Evolutionary conservation across 2,797 vertebrate genomes (phyloP), one percentile per base, ranked within the genome.

Genomic region (Orientallactaga sibirica): DNA sequence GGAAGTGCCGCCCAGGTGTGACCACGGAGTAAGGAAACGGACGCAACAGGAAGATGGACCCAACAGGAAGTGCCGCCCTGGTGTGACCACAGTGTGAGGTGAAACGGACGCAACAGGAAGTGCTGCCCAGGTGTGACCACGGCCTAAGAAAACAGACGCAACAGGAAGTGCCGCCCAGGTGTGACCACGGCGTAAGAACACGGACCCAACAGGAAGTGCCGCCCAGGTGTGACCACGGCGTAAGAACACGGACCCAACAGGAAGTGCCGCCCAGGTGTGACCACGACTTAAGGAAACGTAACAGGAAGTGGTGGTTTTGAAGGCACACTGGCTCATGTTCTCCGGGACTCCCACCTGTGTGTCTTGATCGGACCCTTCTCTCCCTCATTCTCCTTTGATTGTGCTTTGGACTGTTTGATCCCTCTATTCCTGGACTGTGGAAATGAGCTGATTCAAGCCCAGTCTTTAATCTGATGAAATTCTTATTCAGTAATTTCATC

Each of bases 391-490:
- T 81, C 14, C n/a, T 77, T 43, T n/a, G 3, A 3, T 37, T 87
- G 78, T 24, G 24, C 48, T 83, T 87, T 67, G 18, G 24, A 62
- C 10, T 66, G 5, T 61, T 43, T 61, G 43, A 20, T 7, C n/a
- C 7, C n/a, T 15, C 18, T 15, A 90, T n/a, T 67, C 14, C 24
- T 74, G 15, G 55, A 7, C 20, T 92, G 76, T 76, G 22, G 64
- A 88, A 33, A 79, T 37, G 73, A 33, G 8, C 24, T 33, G 10
- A 25, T 27, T 80, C 33, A 73, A 43, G 29, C 2, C 58, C 12
- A 85, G 25, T 87, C 14, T 92, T 43, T n/a, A 86, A 33, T 76
- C 58, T 94, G 27, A 76, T 16, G 14, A 43, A 93, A 27, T 18
- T 66, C 12, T 8, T n/a, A 66, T 62, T 64, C 70, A 86, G 71